Percentiles rank a stretch among this genome's conserved stretches.
Conservation (phyloP, 2,797 vertebrate species). For the Chanos chanos region DNA sequence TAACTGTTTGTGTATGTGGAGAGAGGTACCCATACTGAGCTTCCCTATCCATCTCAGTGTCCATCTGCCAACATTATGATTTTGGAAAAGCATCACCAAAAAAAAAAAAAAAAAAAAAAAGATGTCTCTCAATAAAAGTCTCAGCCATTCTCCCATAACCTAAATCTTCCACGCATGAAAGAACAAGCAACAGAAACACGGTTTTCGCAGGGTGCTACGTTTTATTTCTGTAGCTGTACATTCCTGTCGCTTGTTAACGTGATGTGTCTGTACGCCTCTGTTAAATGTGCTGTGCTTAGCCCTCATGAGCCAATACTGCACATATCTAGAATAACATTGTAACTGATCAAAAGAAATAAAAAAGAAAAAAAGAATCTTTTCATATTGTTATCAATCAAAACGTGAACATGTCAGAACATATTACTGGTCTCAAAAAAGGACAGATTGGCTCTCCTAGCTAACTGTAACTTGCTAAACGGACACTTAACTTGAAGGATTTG, state of each 20-base stretch:
- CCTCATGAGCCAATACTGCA: background rate
- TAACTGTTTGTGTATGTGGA: constrained; percentile 54
- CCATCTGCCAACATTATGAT: background rate
- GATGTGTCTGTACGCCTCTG: constrained; percentile 7
- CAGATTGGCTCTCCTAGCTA: too few species aligned
- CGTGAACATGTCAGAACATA: too few species aligned
- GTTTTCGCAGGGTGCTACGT: background rate
- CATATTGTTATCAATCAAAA: too few species aligned
- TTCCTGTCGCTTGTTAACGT: constrained; percentile 23
- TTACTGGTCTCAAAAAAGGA: too few species aligned
- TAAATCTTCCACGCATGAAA: background rate
- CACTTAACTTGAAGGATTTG: too few species aligned
- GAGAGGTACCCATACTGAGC: constrained; percentile 55
- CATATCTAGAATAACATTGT: too few species aligned
- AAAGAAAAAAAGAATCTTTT: too few species aligned
- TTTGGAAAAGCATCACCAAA: too few species aligned
- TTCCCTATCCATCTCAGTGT: background rate
- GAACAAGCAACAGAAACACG: background rate
- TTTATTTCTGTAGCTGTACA: constrained; percentile 40
- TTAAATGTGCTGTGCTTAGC: background rate
- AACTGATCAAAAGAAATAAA: too few species aligned
- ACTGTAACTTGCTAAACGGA: too few species aligned
- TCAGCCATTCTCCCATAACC: background rate
- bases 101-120: too few species aligned
- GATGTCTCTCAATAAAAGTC: background rate